Evolutionary conservation across 2,113 vertebrate genomes (phyloP).

Genomic region (Lycocorax pyrrhopterus): DNA sequence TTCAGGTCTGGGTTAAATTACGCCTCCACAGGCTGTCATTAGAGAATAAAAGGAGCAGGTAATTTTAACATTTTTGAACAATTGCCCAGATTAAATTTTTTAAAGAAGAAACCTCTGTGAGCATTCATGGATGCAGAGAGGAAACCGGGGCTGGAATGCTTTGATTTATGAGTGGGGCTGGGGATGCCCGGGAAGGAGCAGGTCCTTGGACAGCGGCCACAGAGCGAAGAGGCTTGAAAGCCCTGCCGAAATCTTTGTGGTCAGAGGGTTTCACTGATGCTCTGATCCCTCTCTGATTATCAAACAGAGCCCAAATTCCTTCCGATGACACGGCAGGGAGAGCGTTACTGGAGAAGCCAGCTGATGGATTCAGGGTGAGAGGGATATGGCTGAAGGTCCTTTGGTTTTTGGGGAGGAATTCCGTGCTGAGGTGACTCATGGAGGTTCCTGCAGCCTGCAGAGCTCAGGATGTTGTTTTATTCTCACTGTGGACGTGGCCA

Average conservation of each 20-base stretch:
- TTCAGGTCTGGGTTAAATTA: constrained; percentile 49
- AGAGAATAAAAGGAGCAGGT: constrained; percentile 41
- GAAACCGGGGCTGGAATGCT: constrained; percentile 13
- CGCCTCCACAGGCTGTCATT: not conserved
- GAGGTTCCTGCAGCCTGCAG: not conserved
- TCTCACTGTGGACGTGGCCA: not conserved
- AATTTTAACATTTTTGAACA: constrained; percentile 49
- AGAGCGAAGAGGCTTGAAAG: not conserved
- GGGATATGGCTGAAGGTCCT: not conserved
- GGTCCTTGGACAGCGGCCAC: not conserved
- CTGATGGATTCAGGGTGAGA: not conserved
- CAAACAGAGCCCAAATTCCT: constrained; percentile 36
- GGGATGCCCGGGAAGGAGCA: constrained; percentile 15
- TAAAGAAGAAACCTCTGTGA: not conserved
- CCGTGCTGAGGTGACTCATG: not conserved
- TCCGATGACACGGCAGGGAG: not conserved
- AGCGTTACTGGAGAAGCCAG: not conserved
- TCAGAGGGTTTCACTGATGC: not conserved
- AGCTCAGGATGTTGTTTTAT: not conserved
- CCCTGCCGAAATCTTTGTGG: not conserved
- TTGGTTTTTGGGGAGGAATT: not conserved
- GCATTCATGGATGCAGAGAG: not conserved
- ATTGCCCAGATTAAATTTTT: constrained; percentile 21
- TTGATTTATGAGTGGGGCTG: not conserved
- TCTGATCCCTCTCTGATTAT: not conserved